Percentiles rank a stretch among this genome's conserved stretches.
phyloP scores from a whole-genome alignment of 2,113 vertebrate genomes.

The Asarcornis scutulata region DNA sequence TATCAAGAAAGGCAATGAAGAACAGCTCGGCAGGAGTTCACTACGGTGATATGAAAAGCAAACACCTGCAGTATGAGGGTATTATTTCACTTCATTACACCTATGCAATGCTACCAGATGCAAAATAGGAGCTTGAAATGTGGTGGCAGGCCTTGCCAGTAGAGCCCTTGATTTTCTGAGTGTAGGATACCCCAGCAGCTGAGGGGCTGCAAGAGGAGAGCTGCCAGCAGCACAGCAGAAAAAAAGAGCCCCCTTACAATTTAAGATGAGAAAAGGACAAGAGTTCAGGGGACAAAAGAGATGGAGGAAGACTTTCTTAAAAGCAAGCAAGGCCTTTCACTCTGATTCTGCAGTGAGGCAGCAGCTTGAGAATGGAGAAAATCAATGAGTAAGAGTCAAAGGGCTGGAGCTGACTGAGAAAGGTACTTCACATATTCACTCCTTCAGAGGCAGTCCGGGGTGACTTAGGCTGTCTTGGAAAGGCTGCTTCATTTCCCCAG shows the following conservation, averaged over 20 bases:
- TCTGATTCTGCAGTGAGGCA: neutral
- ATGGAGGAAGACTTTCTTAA: neutral
- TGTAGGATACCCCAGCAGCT: neutral
- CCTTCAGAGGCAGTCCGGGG: neutral
- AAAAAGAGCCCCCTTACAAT: neutral
- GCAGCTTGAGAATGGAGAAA: neutral
- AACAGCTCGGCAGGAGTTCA: neutral
- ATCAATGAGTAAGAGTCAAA: neutral
- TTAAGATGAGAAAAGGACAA: neutral
- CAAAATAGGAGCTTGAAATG: neutral
- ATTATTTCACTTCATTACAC: neutral
- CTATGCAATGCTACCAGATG: neutral
- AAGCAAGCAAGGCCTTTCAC: neutral
- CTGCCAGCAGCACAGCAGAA: neutral
- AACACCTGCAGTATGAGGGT: neutral
- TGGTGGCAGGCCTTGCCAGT: neutral
- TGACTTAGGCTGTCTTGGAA: neutral
- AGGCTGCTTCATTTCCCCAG: constrained; percentile 4
- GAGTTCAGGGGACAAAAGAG: neutral
- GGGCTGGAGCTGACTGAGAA: neutral
- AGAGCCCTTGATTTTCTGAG: neutral
- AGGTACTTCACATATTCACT: neutral
- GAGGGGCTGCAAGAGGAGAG: neutral
- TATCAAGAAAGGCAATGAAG: neutral
- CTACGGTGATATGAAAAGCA: neutral